phyloP scores from a whole-genome alignment of 64 coral and sea anemone genomes.

The Stichodactyla mertensii region DNA sequence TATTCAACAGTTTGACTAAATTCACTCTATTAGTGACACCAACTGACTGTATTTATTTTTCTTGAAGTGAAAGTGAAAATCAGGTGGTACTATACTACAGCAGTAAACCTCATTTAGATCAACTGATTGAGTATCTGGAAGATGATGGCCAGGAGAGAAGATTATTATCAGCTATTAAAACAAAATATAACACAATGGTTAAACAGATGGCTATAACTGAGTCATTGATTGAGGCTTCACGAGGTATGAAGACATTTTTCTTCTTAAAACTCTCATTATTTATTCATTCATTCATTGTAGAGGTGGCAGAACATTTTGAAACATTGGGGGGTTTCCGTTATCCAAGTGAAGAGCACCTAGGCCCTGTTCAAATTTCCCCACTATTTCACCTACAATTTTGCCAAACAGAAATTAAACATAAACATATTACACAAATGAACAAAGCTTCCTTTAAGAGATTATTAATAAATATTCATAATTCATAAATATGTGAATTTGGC shows the following conservation, averaged over 20 bases:
- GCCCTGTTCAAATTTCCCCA: too few species aligned
- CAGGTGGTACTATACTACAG: slow-evolving; percentile 65
- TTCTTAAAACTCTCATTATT: not conserved
- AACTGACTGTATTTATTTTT: not conserved
- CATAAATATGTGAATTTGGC: too few species aligned
- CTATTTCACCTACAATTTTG: too few species aligned
- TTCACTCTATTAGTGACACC: too few species aligned
- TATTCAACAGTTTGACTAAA: too few species aligned
- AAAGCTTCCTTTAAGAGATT: too few species aligned
- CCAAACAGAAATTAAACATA: too few species aligned
- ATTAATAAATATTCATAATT: too few species aligned
- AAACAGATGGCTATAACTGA: slow-evolving; percentile 94
- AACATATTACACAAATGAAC: too few species aligned
- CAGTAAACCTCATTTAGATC: slow-evolving; percentile 76
- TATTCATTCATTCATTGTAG: not conserved
- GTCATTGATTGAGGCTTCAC: slow-evolving; percentile 58
- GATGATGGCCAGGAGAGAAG: slow-evolving; percentile 86
- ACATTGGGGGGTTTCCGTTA: too few species aligned
- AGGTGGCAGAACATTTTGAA: not conserved
- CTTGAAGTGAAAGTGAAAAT: slow-evolving; percentile 57
- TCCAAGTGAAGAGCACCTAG: too few species aligned
- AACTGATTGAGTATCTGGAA: slow-evolving; percentile 60
- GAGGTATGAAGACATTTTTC: slow-evolving; percentile 37
- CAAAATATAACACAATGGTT: slow-evolving; percentile 65
- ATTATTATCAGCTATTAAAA: slow-evolving; percentile 59